A percentile compares a stretch with the other conserved stretches of the same genome.
Evolutionary conservation across 2,113 vertebrate species (phyloP).

Genomic region (Calonectris borealis): DNA sequence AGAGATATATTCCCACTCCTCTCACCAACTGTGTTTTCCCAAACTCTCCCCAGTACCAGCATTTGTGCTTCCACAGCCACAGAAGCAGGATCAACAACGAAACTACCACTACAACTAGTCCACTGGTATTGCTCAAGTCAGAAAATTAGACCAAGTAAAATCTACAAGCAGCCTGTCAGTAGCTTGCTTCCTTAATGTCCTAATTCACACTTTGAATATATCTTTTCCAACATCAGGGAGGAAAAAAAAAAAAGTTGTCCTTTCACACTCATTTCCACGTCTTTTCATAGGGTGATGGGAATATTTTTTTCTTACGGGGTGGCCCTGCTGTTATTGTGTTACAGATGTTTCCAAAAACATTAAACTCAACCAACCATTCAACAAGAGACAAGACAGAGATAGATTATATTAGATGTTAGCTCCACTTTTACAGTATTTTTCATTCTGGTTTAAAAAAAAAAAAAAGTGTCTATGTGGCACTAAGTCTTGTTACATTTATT

Average conservation of each 20-base stretch:
- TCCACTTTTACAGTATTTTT: not conserved
- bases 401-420: fast-evolving
- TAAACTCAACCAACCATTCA: not conserved
- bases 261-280: not conserved
- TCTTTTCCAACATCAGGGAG: fast-evolving
- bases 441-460: not conserved
- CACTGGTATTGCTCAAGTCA: not conserved
- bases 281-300: not conserved
- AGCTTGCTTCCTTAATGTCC: not conserved
- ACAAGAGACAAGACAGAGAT: not conserved
- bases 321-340: not conserved
- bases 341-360: not conserved
- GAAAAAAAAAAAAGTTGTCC: not conserved
- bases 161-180: not conserved
- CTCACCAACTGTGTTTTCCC: not conserved
- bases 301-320: fast-evolving
- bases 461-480: fast-evolving
- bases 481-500: not conserved
- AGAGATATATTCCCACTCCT: not conserved
- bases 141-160: not conserved
- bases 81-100: not conserved
- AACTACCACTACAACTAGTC: not conserved
- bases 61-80: not conserved
- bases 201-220: not conserved
- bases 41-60: not conserved